Conservation (phyloP, 2,113 vertebrate species). For the Seriola rivoliana region DNA sequence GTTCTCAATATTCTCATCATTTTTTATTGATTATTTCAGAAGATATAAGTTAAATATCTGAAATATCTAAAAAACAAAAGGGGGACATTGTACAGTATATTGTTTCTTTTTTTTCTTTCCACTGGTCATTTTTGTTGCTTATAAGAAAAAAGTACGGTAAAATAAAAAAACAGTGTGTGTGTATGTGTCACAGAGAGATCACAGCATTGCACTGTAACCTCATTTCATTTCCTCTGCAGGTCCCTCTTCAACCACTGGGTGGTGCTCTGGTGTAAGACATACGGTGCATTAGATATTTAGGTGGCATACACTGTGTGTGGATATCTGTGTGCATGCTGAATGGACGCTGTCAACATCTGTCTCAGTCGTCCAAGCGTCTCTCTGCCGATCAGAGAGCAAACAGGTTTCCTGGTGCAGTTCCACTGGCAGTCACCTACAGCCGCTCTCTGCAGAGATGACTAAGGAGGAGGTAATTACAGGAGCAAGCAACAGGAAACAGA, state of each 20-base stretch:
- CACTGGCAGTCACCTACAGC: constrained; percentile 75
- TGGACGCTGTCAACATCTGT: constrained; percentile 69
- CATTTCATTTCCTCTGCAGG: background rate
- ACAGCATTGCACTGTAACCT: background rate
- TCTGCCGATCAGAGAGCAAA: constrained; percentile 66
- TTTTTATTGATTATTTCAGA: too few species aligned
- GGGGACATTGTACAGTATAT: too few species aligned
- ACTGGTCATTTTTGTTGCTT: too few species aligned
- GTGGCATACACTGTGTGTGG: background rate
- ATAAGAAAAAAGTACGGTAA: background rate
- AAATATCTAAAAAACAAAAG: too few species aligned
- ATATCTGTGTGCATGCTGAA: constrained; percentile 11
- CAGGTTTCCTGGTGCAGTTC: constrained; percentile 53
- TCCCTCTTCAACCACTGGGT: constrained; percentile 55
- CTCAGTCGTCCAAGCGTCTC: constrained; percentile 55
- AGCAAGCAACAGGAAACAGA: constrained; percentile 76
- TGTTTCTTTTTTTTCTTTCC: too few species aligned
- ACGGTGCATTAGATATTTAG: background rate
- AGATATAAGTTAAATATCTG: too few species aligned
- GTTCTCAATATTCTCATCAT: too few species aligned
- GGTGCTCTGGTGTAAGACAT: constrained; percentile 73
- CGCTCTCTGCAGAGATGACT: constrained; percentile 52
- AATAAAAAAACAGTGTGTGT: background rate
- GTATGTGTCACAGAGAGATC: background rate
- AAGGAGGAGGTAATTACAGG: constrained; percentile 77